phyloP scores from a whole-genome alignment of 1,140 invertebrate species.

The Venturia canescens region DNA sequence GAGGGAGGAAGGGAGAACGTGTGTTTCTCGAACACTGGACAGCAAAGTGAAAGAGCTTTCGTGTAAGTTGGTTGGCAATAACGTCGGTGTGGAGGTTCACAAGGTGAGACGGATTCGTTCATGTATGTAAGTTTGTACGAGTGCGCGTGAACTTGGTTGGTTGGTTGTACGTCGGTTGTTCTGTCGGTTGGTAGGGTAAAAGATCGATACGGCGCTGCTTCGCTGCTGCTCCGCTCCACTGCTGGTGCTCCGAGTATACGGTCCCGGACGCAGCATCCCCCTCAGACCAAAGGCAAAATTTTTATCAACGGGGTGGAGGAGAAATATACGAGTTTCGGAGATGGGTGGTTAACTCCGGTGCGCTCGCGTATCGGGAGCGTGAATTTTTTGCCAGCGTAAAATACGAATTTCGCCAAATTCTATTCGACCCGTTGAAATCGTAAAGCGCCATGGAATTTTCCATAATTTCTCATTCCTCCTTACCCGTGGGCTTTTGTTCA shows the following conservation, averaged over 20 bases:
- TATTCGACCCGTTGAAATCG: not conserved
- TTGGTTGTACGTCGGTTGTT: conserved; percentile 56
- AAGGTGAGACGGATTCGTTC: conserved; percentile 25
- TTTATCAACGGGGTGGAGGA: not conserved
- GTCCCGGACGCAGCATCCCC: conserved; percentile 72
- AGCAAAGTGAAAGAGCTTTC: conserved; percentile 44
- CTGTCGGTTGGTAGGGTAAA: conserved; percentile 61
- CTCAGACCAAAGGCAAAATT: conserved; percentile 39
- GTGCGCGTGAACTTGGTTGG: conserved; percentile 44
- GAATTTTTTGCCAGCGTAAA: conserved; percentile 10
- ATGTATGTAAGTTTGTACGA: conserved; percentile 48
- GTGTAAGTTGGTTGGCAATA: conserved; percentile 38
- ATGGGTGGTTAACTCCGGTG: not conserved
- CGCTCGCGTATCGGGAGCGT: conserved; percentile 5
- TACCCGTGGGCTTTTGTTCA: not conserved
- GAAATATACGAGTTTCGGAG: not conserved
- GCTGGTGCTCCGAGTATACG: conserved; percentile 42
- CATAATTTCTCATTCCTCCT: not conserved
- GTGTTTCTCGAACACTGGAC: conserved; percentile 23
- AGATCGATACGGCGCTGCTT: conserved; percentile 68
- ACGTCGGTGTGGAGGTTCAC: conserved; percentile 9
- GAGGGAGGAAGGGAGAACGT: conserved; percentile 45
- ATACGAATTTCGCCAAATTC: conserved; percentile 24
- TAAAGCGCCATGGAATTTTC: not conserved
- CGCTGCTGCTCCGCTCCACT: conserved; percentile 11